Base-by-base conservation (phyloP, 2,797 vertebrate genomes). In the Schizothorax lantsangensis region DNA sequence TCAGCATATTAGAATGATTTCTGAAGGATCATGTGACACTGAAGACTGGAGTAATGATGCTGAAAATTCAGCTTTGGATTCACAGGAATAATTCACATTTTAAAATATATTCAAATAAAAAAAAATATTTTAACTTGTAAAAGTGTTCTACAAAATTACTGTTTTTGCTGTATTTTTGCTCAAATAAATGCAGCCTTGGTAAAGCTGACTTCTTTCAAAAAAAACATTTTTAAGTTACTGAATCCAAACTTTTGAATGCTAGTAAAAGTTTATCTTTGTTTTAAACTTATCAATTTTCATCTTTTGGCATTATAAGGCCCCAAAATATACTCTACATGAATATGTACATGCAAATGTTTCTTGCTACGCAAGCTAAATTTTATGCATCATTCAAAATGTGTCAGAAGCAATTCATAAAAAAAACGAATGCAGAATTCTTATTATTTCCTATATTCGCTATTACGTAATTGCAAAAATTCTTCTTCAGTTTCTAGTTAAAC, bases 1-100 rank as follows among this genome's bases (percentile, higher is more conserved):
- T 43, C 23, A 43, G 1, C 12, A 45, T 45, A 26, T 52, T 36
- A 77, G 9, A 54, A 52, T 4, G 5, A 45, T 45, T 26, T 73
- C 23, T 73, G 40, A 73, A 45, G 23, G 73, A 75, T 75, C 26
- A 33, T 30, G 14, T 75, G 45, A 78, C 33, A 77, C 30, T 54
- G 33, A 54, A 52, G 74, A 77, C 73, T 75, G 71, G 7, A 30
- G 30, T 30, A 30, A 30, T 30, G 30, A 30, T 30, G 30, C 30
- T 36, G 30, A 38, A 54, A 36, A 57, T 4, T 21, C 2, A 2
- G 47, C 0, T 49, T 74, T 49, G 14, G 47, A 17, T 23, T 78
- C 30, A 57, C 1, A 57, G 19, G 21, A 57, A 57, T 38, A 38
- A 54, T 23, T 54, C 1, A 23, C 19, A 77, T 38, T 77, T 49